phyloP scores from a whole-genome alignment of 2,113 vertebrate species.

The Oncorhynchus mykiss region DNA sequence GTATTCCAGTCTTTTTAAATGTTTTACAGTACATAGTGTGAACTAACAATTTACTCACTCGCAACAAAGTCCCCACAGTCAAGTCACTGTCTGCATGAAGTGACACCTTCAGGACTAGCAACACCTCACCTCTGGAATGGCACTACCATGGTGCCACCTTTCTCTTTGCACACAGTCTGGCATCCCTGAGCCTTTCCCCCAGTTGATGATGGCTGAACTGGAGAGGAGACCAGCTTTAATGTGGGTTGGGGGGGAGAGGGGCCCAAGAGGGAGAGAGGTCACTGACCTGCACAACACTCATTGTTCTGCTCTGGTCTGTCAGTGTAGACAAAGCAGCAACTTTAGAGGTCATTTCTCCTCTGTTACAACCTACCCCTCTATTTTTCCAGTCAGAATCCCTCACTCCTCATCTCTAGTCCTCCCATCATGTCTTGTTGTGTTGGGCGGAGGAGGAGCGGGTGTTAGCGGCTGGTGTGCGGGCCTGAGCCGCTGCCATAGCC shows the following conservation, averaged over 20 bases:
- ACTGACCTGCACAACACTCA: slow-evolving; percentile 37
- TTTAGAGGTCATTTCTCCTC: slow-evolving; percentile 29
- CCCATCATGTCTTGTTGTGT: slow-evolving; percentile 85
- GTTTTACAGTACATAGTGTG: slow-evolving; percentile 78
- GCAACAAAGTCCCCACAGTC: slow-evolving; percentile 45
- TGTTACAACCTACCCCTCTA: not conserved
- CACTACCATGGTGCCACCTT: slow-evolving; percentile 20
- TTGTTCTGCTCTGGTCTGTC: slow-evolving; percentile 32
- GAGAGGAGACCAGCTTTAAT: slow-evolving; percentile 42
- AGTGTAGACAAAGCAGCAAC: slow-evolving; percentile 60
- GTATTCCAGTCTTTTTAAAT: slow-evolving; percentile 68
- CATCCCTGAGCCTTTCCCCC: slow-evolving; percentile 59
- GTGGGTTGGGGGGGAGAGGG: slow-evolving; percentile 51
- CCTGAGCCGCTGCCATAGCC: slow-evolving; percentile 73
- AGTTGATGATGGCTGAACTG: slow-evolving; percentile 52
- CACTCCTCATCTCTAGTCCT: slow-evolving; percentile 29
- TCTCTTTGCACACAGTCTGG: slow-evolving; percentile 37
- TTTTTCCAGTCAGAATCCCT: slow-evolving; percentile 18
- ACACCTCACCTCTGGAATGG: slow-evolving; percentile 37
- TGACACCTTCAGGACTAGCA: slow-evolving; percentile 34
- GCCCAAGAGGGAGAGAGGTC: slow-evolving; percentile 56
- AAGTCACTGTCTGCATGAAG: slow-evolving; percentile 38
- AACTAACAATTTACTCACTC: slow-evolving; percentile 53
- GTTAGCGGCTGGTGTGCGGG: slow-evolving; percentile 75
- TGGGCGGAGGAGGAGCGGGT: slow-evolving; percentile 72